Conservation (phyloP, 1,140 invertebrate species). For the Lasioglossum baleicum region DNA sequence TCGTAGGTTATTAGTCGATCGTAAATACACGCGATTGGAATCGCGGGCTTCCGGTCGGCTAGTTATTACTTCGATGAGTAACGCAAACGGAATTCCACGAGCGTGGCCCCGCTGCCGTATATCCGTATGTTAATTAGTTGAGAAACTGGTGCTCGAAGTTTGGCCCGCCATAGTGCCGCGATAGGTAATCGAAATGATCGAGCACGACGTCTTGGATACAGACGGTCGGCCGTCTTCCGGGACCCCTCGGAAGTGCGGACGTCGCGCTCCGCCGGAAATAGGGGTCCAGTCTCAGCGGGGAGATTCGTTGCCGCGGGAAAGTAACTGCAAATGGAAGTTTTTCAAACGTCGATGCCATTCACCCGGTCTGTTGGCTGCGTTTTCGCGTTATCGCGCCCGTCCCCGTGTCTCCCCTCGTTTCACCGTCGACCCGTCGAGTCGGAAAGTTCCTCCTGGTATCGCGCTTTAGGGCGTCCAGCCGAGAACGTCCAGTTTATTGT, state of each 20-base stretch:
- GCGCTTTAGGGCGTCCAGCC: not conserved
- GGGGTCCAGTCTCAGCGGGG: not conserved
- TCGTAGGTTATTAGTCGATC: not conserved
- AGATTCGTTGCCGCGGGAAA: not conserved
- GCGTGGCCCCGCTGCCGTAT: not conserved
- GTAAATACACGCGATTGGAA: constrained; percentile 26
- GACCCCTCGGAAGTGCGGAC: too few species aligned
- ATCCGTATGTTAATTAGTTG: constrained; percentile 37
- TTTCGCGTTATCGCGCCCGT: constrained; percentile 10
- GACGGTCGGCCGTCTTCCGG: not conserved
- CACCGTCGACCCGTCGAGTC: too few species aligned
- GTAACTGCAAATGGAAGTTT: constrained; percentile 39
- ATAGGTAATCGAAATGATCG: constrained; percentile 19
- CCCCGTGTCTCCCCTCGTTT: not conserved
- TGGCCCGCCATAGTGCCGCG: not conserved
- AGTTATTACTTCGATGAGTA: constrained; percentile 34
- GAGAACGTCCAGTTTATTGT: too few species aligned
- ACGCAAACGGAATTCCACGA: constrained; percentile 25
- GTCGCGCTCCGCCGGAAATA: constrained; percentile 7
- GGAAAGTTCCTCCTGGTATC: too few species aligned
- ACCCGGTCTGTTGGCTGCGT: not conserved
- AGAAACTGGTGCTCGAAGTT: constrained; percentile 20
- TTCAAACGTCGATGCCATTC: not conserved
- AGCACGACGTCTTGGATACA: not conserved
- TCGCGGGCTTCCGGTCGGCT: not conserved